Evolutionary conservation across 2,797 vertebrate genomes (phyloP).

Genomic region (Liparis tanakae): DNA sequence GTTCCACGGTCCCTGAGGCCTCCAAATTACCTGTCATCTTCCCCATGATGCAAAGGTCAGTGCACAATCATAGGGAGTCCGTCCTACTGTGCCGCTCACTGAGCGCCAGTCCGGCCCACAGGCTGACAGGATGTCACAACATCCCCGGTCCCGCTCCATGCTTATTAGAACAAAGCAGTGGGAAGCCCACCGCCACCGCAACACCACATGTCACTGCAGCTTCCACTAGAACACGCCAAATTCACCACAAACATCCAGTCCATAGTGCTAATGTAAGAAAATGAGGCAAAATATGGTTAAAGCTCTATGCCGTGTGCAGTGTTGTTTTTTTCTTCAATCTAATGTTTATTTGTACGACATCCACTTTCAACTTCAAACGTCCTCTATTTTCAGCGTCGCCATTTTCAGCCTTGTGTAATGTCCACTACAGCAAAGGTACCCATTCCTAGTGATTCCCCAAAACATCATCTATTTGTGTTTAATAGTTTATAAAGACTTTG

Average conservation of each 20-base stretch:
- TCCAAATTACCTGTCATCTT: slow-evolving; percentile 90
- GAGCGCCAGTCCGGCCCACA: slow-evolving; percentile 77
- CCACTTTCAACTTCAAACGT: not conserved
- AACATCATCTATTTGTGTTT: not conserved
- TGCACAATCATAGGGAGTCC: slow-evolving; percentile 79
- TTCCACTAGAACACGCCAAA: slow-evolving; percentile 43
- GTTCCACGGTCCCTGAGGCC: slow-evolving; percentile 78
- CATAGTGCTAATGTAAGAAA: slow-evolving; percentile 17
- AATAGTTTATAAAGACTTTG: not conserved
- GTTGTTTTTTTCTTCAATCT: not conserved
- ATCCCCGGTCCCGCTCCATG: slow-evolving; percentile 62
- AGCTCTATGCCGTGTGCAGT: not conserved
- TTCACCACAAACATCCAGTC: slow-evolving; percentile 35
- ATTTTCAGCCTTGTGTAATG: slow-evolving; percentile 3
- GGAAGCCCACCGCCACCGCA: slow-evolving; percentile 58
- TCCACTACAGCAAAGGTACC: not conserved
- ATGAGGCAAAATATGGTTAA: slow-evolving; percentile 16
- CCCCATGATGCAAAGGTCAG: slow-evolving; percentile 87
- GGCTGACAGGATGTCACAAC: slow-evolving; percentile 82
- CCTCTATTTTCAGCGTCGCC: not conserved
- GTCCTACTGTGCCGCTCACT: slow-evolving; percentile 66
- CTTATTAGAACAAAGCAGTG: slow-evolving; percentile 77
- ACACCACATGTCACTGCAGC: slow-evolving; percentile 66
- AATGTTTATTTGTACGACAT: not conserved
- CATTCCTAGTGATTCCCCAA: not conserved